Evolutionary conservation across 2,888 invertebrate species (phyloP).

Genomic region (Camponotus fellah): DNA sequence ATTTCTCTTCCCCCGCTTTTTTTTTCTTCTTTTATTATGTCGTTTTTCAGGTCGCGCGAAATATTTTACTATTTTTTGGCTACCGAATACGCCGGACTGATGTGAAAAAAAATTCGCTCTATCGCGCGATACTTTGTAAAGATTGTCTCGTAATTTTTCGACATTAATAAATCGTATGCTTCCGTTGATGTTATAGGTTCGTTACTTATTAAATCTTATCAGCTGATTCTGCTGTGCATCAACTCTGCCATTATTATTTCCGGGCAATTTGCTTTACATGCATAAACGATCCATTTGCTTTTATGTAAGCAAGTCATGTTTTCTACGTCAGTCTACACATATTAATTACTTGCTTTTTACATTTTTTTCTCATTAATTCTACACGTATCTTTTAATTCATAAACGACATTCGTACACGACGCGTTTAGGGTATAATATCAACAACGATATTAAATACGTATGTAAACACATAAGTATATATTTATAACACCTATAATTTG

Average conservation of each 20-base stretch:
- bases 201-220: slow-evolving; percentile 9
- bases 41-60: background rate
- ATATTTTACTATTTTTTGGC: slow-evolving; percentile 18
- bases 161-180: slow-evolving; percentile 8
- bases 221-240: slow-evolving; percentile 24
- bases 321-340: slow-evolving; percentile 2
- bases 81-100: background rate
- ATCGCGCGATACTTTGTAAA: background rate
- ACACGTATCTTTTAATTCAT: background rate
- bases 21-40: background rate
- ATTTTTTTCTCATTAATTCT: background rate
- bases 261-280: slow-evolving; percentile 30
- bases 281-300: slow-evolving; percentile 36
- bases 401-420: background rate
- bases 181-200: background rate
- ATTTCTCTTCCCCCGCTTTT: background rate
- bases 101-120: background rate
- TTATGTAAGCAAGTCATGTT: slow-evolving; percentile 15
- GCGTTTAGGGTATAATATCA: background rate
- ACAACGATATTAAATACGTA: slow-evolving; percentile 3
- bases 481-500: background rate
- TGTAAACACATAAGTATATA: background rate
- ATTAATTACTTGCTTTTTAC: background rate
- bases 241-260: slow-evolving; percentile 61
- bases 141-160: background rate